phyloP scores from a whole-genome alignment of 2,888 invertebrate species.

The Lithophane semibrunnea region DNA sequence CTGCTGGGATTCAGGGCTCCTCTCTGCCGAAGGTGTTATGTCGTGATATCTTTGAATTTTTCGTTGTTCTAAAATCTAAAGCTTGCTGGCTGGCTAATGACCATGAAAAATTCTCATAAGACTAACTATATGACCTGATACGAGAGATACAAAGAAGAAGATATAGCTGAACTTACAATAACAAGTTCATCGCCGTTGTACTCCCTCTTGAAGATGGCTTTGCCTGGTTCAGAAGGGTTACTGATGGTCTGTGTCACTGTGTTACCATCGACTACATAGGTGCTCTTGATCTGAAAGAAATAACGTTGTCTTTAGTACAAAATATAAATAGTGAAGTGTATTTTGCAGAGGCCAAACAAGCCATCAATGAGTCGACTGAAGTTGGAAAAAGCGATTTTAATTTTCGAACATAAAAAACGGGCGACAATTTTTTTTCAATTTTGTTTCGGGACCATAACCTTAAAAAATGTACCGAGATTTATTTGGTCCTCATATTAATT shows the following conservation, averaged over 20 bases:
- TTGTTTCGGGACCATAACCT: too few relatives aligned
- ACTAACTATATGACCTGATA: not conserved
- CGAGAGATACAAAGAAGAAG: not conserved
- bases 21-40: not conserved
- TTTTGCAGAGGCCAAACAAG: too few relatives aligned
- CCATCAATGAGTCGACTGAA: too few relatives aligned
- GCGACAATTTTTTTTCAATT: too few relatives aligned
- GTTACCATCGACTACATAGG: slow-evolving; percentile 75
- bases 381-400: too few relatives aligned
- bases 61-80: not conserved
- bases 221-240: slow-evolving; percentile 49
- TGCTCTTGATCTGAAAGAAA: slow-evolving; percentile 73
- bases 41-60: not conserved
- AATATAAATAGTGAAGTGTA: not conserved
- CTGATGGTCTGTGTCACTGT: slow-evolving; percentile 73
- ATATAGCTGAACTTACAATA: slow-evolving; percentile 71
- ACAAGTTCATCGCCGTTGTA: slow-evolving; percentile 74
- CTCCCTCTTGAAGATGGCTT: slow-evolving; percentile 72
- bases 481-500: not conserved
- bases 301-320: not conserved
- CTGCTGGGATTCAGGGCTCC: not conserved
- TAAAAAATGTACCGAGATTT: not conserved
- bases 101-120: not conserved
- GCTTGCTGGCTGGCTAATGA: not conserved
- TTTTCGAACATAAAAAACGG: too few relatives aligned